phyloP scores from a whole-genome alignment of 2,113 vertebrate genomes.

The Dermatemys mawii region DNA sequence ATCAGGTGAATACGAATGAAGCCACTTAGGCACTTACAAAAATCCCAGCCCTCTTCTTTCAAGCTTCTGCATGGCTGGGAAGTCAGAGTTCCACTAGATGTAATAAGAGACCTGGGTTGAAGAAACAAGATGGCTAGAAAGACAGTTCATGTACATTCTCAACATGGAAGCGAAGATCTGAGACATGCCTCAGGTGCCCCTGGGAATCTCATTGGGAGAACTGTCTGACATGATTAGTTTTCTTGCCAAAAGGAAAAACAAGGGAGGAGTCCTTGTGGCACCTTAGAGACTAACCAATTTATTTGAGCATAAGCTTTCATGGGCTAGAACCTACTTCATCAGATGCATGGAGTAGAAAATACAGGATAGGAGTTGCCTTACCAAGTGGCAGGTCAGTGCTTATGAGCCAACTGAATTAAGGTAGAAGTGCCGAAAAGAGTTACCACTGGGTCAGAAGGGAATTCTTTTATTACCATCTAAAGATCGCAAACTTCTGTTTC shows the following conservation, averaged over 20 bases:
- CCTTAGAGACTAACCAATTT: no score
- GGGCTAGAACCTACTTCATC: no score
- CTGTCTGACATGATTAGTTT: background rate
- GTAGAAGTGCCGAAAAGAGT: no score
- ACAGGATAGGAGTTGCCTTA: no score
- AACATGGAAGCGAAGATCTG: background rate
- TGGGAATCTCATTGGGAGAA: background rate
- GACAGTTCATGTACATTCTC: background rate
- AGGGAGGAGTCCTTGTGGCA: no score
- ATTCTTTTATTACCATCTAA: background rate
- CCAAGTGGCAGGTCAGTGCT: no score
- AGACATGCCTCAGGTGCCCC: background rate
- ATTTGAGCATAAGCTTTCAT: no score
- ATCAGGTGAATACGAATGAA: background rate
- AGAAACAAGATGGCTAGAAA: background rate
- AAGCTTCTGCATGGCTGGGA: background rate
- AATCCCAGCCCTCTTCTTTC: background rate
- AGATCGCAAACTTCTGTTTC: background rate
- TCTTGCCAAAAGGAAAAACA: background rate
- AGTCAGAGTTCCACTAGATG: background rate
- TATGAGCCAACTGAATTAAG: no score
- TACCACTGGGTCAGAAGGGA: background rate
- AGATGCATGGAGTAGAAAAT: no score
- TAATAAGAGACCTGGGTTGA: background rate
- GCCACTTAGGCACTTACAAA: background rate